Evolutionary conservation across 2,797 vertebrate genomes (phyloP), one percentile per base, ranked within the genome.

Genomic region (Toxotes lorentzi): DNA sequence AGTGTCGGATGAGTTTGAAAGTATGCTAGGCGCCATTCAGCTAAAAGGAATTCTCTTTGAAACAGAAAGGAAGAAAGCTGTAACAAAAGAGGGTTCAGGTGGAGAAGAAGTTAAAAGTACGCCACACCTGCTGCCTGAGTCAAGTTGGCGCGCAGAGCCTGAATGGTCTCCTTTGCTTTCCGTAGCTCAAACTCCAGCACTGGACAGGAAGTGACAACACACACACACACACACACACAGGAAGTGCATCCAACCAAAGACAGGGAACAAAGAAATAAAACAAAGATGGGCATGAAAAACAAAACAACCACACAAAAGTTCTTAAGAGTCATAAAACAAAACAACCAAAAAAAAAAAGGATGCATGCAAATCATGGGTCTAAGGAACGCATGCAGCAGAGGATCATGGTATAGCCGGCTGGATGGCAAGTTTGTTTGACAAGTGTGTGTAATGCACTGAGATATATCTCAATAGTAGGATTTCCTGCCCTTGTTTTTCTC

Each of bases 81-180:
- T 82, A 89, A 92, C 89, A 88, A 88, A 86, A 93, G 61, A 85
- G 83, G 88, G 83, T 84, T 93, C 71, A 78, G 87, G 86, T 90
- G 82, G 82, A 88, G 80, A 92, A 94, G 96, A 99, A 97, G 94
- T 96, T 95, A 96, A 96, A 95, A 97, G 97, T 97, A 97, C 97
- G 96, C 97, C 97, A 99, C 98, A 99, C 98, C 98, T 99, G 98
- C 97, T 97, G 98, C 98, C 97, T 99, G 96, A 97, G 98, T 99
- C 96, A 99, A 97, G 97, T 99, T 99, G 97, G 97, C 97, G 96
- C 98, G 98, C 93, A 99, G 98, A 96, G 98, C 97, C 97, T 99
- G 98, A 97, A 99, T 99, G 97, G 97, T 99, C 96, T 99, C 98
- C 97, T 97, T 99, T 98, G 98, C 98, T 99, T 99, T 99, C 97